Conservation (phyloP, 2,797 vertebrate genomes). For the Loris lydekkerianus region DNA sequence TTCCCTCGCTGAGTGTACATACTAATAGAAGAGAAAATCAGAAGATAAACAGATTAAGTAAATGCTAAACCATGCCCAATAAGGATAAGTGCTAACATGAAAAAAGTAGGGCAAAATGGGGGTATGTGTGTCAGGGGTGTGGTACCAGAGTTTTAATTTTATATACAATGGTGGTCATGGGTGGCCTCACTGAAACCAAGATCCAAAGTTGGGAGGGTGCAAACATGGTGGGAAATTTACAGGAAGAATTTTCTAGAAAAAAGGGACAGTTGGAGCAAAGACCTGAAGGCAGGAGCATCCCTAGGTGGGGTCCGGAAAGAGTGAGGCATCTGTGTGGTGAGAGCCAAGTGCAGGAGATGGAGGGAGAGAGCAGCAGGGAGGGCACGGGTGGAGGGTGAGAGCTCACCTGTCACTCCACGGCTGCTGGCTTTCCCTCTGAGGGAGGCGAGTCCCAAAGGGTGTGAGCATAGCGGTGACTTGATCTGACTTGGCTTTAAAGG, state of each 20-base stretch:
- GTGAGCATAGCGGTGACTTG: not conserved
- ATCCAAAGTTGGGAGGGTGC: not conserved
- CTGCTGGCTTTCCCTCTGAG: not conserved
- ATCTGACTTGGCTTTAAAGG: not conserved
- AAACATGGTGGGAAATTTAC: not conserved
- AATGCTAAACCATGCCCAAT: not conserved
- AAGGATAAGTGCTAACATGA: not conserved
- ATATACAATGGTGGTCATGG: not conserved
- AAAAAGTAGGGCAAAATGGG: not conserved
- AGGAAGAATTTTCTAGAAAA: not conserved
- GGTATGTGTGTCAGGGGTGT: not conserved
- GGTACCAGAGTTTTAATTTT: not conserved
- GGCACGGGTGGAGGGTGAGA: rapidly evolving
- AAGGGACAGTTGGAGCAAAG: not conserved
- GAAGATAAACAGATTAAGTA: not conserved
- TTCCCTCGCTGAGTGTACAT: not conserved
- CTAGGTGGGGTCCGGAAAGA: not conserved
- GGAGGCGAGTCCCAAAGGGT: not conserved
- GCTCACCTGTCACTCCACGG: not conserved
- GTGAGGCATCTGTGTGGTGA: not conserved
- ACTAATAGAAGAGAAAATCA: not conserved
- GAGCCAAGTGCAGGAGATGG: too few species aligned
- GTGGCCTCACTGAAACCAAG: not conserved
- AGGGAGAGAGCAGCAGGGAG: not conserved
- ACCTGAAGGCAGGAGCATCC: not conserved